These are phyloP conservation scores for Brachypteracias leptosomus DNA, from an alignment of 2,113 vertebrate species.

Conservation along the genomic window DNA sequence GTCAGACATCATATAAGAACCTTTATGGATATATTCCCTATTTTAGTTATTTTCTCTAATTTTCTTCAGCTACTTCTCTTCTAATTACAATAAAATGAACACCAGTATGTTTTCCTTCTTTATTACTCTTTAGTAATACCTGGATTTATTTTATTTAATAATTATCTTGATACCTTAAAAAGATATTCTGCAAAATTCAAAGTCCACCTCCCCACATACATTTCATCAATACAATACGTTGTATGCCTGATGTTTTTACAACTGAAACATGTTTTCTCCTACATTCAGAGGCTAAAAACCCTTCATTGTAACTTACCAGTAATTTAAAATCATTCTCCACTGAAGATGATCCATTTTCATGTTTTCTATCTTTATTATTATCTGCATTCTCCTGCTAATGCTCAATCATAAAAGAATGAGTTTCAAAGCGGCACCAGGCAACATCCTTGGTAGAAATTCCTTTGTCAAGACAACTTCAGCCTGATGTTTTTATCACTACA, in stretches of 20 bases:
- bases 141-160: neutral
- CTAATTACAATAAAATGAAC: neutral
- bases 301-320: neutral
- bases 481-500: neutral
- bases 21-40: neutral
- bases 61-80: neutral
- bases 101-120: neutral
- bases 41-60: neutral
- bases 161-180: neutral
- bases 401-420: neutral
- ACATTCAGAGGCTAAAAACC: neutral
- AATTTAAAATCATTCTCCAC: neutral
- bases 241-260: neutral
- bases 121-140: neutral
- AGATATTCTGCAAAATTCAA: neutral
- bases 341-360: neutral
- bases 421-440: neutral
- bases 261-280: neutral
- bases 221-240: neutral
- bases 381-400: neutral
- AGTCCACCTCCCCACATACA: neutral
- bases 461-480: neutral
- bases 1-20: neutral
- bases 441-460: neutral
- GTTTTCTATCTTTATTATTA: neutral